Evolutionary conservation across 2,113 vertebrate species (phyloP).

Genomic region (Acrocephalus kingi): DNA sequence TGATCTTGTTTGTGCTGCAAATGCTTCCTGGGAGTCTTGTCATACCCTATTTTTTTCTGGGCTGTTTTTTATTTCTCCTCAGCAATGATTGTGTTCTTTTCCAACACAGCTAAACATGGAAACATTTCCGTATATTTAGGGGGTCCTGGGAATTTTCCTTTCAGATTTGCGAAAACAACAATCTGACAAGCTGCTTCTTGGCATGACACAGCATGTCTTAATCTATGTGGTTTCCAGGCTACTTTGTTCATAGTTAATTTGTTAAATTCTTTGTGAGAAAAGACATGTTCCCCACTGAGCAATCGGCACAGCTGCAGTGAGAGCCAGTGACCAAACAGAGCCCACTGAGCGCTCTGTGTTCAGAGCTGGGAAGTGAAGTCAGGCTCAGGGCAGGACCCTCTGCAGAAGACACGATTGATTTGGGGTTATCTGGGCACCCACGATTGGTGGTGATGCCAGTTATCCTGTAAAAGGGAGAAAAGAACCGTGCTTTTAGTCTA

Average conservation of each 20-base stretch:
- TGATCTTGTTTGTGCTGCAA: background rate
- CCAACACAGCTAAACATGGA: slow-evolving; percentile 52
- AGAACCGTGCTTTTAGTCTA: background rate
- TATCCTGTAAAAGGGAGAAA: background rate
- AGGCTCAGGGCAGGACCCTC: background rate
- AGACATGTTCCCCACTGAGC: slow-evolving; percentile 64
- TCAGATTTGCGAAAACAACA: slow-evolving; percentile 67
- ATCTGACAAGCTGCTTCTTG: slow-evolving; percentile 62
- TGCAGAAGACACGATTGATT: background rate
- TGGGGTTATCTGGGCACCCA: background rate
- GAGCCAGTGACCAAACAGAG: slow-evolving; percentile 50
- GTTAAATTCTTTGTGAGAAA: slow-evolving; percentile 70
- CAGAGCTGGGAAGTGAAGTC: background rate
- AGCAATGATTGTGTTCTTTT: slow-evolving; percentile 33
- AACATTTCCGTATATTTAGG: slow-evolving; percentile 43
- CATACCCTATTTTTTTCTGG: background rate
- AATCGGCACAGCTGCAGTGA: slow-evolving; percentile 49
- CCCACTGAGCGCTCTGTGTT: slow-evolving; percentile 44
- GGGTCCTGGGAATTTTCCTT: slow-evolving; percentile 69
- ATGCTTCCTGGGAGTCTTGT: background rate
- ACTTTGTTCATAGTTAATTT: slow-evolving; percentile 77
- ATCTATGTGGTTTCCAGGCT: slow-evolving; percentile 42
- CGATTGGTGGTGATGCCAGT: background rate
- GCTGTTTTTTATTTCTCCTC: background rate
- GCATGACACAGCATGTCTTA: slow-evolving; percentile 67